A percentile compares a stretch with the other conserved stretches of the same genome.
These are phyloP conservation scores for Adelphocoris suturalis DNA, from an alignment of 2,888 invertebrate species.

Conservation along the genomic window DNA sequence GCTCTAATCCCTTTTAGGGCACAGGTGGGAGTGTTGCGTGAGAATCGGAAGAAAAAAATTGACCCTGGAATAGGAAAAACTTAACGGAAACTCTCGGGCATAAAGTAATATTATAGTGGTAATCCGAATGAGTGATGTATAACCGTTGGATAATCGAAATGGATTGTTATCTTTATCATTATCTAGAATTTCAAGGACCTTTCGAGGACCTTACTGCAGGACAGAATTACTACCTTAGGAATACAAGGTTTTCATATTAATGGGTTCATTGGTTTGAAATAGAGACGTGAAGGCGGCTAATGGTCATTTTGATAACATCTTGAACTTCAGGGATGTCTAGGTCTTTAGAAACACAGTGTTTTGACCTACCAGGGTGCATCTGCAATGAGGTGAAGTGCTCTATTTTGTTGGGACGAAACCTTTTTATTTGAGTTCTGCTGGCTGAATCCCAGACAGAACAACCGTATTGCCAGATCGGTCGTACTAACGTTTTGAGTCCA, in stretches of 20 bases:
- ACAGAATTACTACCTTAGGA: too few relatives aligned
- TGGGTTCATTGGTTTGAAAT: too few relatives aligned
- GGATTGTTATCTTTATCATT: too few relatives aligned
- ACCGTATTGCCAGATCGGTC: neutral
- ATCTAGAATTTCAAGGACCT: too few relatives aligned
- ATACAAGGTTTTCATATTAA: too few relatives aligned
- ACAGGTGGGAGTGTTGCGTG: constrained; percentile 19
- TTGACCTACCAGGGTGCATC: neutral
- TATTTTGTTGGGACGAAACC: neutral
- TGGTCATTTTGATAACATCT: neutral
- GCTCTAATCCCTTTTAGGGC: constrained; percentile 15
- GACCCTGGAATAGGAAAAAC: neutral
- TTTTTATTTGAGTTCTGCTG: neutral
- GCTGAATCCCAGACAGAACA: neutral
- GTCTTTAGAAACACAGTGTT: neutral
- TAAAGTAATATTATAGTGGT: neutral
- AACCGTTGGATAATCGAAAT: neutral
- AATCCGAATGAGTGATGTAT: neutral
- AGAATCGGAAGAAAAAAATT: constrained; percentile 3
- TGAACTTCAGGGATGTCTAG: neutral
- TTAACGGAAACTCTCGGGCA: neutral
- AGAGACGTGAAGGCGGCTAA: too few relatives aligned
- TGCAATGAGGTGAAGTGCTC: neutral
- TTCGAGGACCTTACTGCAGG: too few relatives aligned
- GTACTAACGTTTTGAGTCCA: neutral